A percentile compares a stretch with the other conserved stretches of the same genome.
phyloP scores from a whole-genome alignment of 2,888 invertebrate species.

The Aradus depressus region DNA sequence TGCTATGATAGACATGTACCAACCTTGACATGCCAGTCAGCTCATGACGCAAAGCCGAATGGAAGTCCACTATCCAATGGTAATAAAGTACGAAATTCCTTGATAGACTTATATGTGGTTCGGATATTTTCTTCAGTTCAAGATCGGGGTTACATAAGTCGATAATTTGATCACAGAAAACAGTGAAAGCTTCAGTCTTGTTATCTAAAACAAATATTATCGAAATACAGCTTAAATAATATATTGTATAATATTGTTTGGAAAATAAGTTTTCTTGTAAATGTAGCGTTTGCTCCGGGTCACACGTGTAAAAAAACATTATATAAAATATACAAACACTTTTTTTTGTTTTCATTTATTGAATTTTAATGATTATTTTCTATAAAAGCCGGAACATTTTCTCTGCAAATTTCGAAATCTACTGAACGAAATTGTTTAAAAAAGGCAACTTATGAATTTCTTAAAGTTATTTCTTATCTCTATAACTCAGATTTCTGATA shows the following conservation, averaged over 20 bases:
- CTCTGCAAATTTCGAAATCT: too few relatives aligned
- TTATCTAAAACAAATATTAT: slow-evolving; percentile 36
- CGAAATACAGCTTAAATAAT: not conserved
- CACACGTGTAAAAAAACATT: too few relatives aligned
- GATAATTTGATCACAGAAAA: slow-evolving; percentile 34
- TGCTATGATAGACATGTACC: slow-evolving; percentile 20
- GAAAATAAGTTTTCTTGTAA: not conserved
- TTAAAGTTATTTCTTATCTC: too few relatives aligned
- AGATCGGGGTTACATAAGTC: slow-evolving; percentile 33
- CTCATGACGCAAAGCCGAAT: slow-evolving; percentile 42
- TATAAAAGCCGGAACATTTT: too few relatives aligned
- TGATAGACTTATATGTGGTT: slow-evolving; percentile 75
- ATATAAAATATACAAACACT: slow-evolving; percentile 4
- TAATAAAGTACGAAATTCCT: slow-evolving; percentile 69
- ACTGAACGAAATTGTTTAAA: too few relatives aligned
- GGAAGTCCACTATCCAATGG: slow-evolving; percentile 75
- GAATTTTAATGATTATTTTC: too few relatives aligned
- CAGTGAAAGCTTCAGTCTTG: slow-evolving; percentile 34
- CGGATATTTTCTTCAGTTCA: slow-evolving; percentile 40
- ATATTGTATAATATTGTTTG: not conserved
- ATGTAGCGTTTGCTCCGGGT: too few relatives aligned
- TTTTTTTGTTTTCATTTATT: too few relatives aligned
- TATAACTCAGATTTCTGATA: too few relatives aligned
- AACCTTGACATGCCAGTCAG: slow-evolving; percentile 34
- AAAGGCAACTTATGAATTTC: too few relatives aligned